Evolutionary conservation across 2,888 invertebrate genomes (phyloP).

Genomic region (Spialia ferax): DNA sequence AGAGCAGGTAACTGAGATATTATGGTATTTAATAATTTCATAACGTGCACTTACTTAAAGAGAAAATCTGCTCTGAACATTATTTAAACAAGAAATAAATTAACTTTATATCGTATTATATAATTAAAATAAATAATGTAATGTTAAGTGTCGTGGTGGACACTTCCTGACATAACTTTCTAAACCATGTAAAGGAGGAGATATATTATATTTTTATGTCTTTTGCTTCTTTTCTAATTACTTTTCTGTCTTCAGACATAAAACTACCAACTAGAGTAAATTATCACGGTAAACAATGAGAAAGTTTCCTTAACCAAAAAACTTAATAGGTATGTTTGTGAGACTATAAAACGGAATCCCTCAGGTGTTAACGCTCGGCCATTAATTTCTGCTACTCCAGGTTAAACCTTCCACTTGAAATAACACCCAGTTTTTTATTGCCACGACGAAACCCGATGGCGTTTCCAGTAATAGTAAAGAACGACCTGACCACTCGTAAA

Average conservation of each 20-base stretch:
- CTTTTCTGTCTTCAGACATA: not conserved
- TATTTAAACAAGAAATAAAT: too few relatives aligned
- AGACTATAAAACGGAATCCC: constrained; percentile 43
- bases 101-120: too few relatives aligned
- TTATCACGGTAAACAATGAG: not conserved
- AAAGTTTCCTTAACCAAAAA: constrained; percentile 32
- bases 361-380: constrained; percentile 45
- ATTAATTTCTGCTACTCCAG: constrained; percentile 45
- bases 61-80: too few relatives aligned
- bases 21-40: too few relatives aligned
- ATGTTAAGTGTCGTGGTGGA: too few relatives aligned
- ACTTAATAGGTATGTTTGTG: constrained; percentile 43
- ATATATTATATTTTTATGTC: too few relatives aligned
- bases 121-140: too few relatives aligned
- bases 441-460: constrained; percentile 49
- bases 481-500: constrained; percentile 57
- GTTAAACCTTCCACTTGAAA: constrained; percentile 44
- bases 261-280: not conserved
- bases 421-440: constrained; percentile 48
- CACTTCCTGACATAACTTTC: too few relatives aligned
- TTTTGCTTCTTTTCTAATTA: not conserved
- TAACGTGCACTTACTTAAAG: too few relatives aligned
- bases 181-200: too few relatives aligned
- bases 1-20: too few relatives aligned
- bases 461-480: constrained; percentile 54